These are phyloP conservation scores for Heliconius sara DNA, from an alignment of 2,888 invertebrate genomes.

Conservation along the genomic window DNA sequence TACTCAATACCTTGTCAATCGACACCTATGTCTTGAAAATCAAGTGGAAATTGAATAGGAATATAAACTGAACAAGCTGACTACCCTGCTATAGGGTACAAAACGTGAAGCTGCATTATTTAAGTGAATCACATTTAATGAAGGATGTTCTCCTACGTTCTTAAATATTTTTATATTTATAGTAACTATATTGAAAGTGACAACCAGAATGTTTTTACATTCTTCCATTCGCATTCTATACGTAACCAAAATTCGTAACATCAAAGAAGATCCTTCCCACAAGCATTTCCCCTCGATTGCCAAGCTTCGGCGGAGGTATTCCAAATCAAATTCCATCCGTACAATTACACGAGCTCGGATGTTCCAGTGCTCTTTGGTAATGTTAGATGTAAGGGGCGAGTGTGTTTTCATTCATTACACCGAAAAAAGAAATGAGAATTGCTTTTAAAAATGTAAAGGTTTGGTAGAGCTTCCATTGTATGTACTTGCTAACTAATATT, in stretches of 20 bases:
- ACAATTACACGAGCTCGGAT: constrained; percentile 28
- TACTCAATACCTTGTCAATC: no score
- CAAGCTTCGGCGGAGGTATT: constrained; percentile 26
- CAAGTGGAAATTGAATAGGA: no score
- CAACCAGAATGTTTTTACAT: constrained; percentile 18
- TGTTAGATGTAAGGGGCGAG: constrained; percentile 13
- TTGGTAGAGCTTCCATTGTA: background rate
- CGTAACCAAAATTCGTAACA: constrained; percentile 25
- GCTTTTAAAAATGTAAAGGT: constrained; percentile 12
- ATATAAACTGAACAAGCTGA: no score
- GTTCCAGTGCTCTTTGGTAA: constrained; percentile 26
- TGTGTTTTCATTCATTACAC: constrained; percentile 20
- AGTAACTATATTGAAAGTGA: background rate
- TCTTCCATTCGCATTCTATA: constrained; percentile 5
- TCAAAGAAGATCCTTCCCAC: constrained; percentile 29
- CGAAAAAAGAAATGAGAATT: background rate
- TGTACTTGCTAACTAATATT: no score
- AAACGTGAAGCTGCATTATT: no score
- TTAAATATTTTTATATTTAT: background rate
- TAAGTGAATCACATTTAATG: background rate
- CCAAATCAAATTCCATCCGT: constrained; percentile 32
- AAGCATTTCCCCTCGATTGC: constrained; percentile 32
- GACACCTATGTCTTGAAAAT: no score
- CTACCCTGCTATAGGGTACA: no score
- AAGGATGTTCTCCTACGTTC: background rate